phyloP scores from a whole-genome alignment of 2,797 vertebrate species.

The Lindbergichthys nudifrons region DNA sequence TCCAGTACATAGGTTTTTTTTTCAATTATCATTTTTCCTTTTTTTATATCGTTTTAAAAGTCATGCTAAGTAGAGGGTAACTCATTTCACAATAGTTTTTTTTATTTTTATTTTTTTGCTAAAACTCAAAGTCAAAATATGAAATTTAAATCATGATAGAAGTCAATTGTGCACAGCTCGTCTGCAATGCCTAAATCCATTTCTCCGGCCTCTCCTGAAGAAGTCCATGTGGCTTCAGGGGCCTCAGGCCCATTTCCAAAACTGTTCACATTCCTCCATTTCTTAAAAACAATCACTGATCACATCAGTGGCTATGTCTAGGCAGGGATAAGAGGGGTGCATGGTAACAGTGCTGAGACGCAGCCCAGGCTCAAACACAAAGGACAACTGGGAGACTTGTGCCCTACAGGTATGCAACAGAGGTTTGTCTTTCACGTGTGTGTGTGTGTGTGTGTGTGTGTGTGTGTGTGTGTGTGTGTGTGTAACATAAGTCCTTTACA shows the following conservation, averaged over 20 bases:
- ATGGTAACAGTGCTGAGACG: conserved; percentile 37
- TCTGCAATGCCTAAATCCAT: conserved; percentile 65
- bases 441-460: conserved; percentile 17
- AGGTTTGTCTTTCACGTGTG: conserved; percentile 51
- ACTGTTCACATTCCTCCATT: conserved; percentile 34
- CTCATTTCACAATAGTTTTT: conserved; percentile 87
- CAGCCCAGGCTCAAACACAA: conserved; percentile 63
- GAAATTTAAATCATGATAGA: conserved; percentile 81
- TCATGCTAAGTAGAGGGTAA: conserved; percentile 95
- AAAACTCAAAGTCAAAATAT: conserved; percentile 89
- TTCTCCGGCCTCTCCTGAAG: conserved; percentile 42
- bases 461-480: conserved; percentile 36
- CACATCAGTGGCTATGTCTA: conserved; percentile 53
- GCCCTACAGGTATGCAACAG: conserved; percentile 67
- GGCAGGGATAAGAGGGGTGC: conserved; percentile 43
- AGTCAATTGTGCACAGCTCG: conserved; percentile 87
- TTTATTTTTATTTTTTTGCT: conserved; percentile 68
- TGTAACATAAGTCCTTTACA: conserved; percentile 70
- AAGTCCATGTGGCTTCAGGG: conserved; percentile 55
- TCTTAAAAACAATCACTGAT: conserved; percentile 45
- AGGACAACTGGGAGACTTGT: conserved; percentile 57
- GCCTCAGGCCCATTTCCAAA: conserved; percentile 33
- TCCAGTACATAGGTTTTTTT: conserved; percentile 91
- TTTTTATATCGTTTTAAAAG: conserved; percentile 87
- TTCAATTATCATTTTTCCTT: conserved; percentile 78